Evolutionary conservation across 2,797 vertebrate genomes (phyloP).

Genomic region (Paramormyrops hopkinsi): DNA sequence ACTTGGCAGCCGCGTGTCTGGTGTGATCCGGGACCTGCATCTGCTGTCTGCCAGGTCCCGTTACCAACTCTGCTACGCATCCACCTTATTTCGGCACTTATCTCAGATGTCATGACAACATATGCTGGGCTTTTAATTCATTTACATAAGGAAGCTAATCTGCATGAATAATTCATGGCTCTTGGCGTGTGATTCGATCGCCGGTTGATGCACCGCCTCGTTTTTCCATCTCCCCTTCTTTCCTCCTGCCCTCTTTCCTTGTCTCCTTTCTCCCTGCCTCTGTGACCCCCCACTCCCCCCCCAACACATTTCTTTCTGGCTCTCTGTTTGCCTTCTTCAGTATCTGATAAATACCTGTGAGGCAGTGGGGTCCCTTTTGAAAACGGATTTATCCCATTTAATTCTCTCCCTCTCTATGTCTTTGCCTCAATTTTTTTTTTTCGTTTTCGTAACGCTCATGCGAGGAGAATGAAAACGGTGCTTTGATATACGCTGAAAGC

Average conservation of each 20-base stretch:
- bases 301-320: background rate
- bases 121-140: conserved; percentile 66
- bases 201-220: background rate
- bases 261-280: background rate
- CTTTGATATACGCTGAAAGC: conserved; percentile 21
- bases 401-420: conserved; percentile 11
- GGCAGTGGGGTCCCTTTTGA: conserved; percentile 22
- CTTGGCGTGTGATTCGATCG: conserved; percentile 45
- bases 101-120: conserved; percentile 61
- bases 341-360: conserved; percentile 21
- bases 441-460: conserved; percentile 14
- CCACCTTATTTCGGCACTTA: conserved; percentile 51
- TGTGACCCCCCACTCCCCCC: background rate
- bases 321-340: background rate
- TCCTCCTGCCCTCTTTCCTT: background rate
- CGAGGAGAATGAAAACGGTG: conserved; percentile 1
- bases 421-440: background rate
- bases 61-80: conserved; percentile 25
- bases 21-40: too few relatives aligned
- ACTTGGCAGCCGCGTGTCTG: background rate
- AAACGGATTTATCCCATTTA: conserved; percentile 30
- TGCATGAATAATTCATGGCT: conserved; percentile 74
- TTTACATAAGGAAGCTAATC: conserved; percentile 76
- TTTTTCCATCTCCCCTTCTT: background rate
- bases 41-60: background rate